Evolutionary conservation across 2,797 vertebrate genomes (phyloP), one percentile per base, ranked within the genome.

Genomic region (Myotis vivesi): DNA sequence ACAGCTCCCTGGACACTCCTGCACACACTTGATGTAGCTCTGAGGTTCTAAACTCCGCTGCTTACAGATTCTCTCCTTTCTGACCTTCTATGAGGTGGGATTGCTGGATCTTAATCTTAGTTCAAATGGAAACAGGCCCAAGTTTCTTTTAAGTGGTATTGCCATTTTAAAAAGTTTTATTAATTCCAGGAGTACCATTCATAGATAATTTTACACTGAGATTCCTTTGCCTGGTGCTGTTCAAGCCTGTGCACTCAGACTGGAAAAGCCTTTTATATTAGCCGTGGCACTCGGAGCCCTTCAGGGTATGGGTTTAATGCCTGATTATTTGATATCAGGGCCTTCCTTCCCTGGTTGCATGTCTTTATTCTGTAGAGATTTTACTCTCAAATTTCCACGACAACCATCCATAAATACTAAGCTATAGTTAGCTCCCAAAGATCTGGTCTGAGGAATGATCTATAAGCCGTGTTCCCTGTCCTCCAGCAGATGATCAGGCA

Each of bases 131-230:
- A 82, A 75, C 33, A 16, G 38, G 25, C 5, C 33, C 3, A 6
- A 28, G 3, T 84, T 91, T 93, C 44, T 44, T 95, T 84, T 57
- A 80, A 55, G 49, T 69, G 28, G 59, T n/a, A 41, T 91, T 91
- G 11, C 11, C 15, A 36, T 87, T 80, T 80, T 1, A 72, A 62
- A 68, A 36, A 41, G 1, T 55, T 77, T 53, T 89, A 66, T 94
- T 80, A 80, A 73, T 94, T 95, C 71, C 46, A 85, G 77, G 38
- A 59, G 8, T 53, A 49, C 17, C 25, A 72, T 79, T 87, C 41
- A 36, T 16, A 92, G n/a, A 62, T 25, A 41, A 25, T 82, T 68
- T 87, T 86, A 33, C 30, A 36, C 15, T 33, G 53, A 81, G 25
- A 38, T 95, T 77, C 3, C 19, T 68, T 76, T 75, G 8, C 3